A percentile compares a stretch with the other conserved stretches of the same genome.
These are phyloP conservation scores for Setophaga coronata DNA, from an alignment of 2,113 vertebrate genomes.

Conservation along the genomic window DNA sequence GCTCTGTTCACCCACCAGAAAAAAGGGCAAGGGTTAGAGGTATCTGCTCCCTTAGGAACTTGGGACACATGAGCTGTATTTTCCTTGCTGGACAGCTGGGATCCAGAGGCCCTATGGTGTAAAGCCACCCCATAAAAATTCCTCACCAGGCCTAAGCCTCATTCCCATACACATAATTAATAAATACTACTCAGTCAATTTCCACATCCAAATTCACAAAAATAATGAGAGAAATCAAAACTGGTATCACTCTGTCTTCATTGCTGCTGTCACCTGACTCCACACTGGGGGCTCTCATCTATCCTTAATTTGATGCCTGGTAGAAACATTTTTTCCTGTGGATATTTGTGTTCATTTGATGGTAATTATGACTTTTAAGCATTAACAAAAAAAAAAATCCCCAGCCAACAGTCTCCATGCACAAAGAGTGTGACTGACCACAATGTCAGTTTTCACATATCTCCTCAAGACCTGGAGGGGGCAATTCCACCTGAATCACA, in stretches of 20 bases:
- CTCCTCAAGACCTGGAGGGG: not conserved
- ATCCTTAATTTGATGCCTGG: not conserved
- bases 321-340: not conserved
- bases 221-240: not conserved
- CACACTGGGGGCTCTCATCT: not conserved
- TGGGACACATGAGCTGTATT: not conserved
- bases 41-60: not conserved
- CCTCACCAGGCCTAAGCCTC: not conserved
- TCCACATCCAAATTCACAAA: not conserved
- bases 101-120: not conserved
- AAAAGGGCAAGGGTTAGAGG: not conserved
- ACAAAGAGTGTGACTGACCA: not conserved
- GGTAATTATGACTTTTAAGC: slow-evolving; percentile 35
- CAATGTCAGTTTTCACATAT: fast-evolving
- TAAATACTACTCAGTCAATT: not conserved
- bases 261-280: not conserved
- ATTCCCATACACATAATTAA: not conserved
- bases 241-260: not conserved
- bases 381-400: not conserved
- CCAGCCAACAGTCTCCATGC: not conserved
- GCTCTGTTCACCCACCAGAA: not conserved
- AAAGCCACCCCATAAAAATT: not conserved
- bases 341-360: not conserved
- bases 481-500: not conserved
- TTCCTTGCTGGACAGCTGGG: not conserved